These are phyloP conservation scores for Coccyzus lansbergi DNA, from an alignment of 2,797 vertebrate species.

Conservation along the genomic window DNA sequence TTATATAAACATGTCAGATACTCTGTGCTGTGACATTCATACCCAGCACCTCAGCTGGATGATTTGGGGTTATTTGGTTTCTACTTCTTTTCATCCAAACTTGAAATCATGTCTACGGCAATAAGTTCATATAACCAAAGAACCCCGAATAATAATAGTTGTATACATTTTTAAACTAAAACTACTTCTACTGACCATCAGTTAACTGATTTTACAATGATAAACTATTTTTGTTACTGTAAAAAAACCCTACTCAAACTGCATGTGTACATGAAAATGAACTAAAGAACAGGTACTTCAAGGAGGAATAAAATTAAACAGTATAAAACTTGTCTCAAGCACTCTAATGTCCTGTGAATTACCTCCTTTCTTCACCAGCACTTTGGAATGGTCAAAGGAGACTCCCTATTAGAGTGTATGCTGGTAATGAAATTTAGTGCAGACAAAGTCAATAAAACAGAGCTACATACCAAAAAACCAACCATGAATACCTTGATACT, in stretches of 20 bases:
- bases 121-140: not conserved
- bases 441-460: constrained; percentile 40
- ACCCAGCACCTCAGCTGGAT: not conserved
- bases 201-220: not conserved
- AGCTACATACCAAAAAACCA: constrained; percentile 50
- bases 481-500: constrained; percentile 26
- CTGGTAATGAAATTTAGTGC: not conserved
- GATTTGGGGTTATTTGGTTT: not conserved
- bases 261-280: not conserved
- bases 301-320: not conserved
- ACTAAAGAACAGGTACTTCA: not conserved
- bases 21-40: not conserved
- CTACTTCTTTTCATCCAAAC: not conserved
- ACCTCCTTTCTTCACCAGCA: not conserved
- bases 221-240: not conserved
- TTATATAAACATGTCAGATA: not conserved
- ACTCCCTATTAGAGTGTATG: not conserved
- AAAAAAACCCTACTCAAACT: not conserved
- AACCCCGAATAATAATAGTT: not conserved
- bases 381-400: constrained; percentile 2
- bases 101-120: not conserved
- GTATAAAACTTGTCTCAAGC: not conserved
- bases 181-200: not conserved
- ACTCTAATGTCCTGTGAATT: not conserved
- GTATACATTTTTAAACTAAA: not conserved